phyloP scores from a whole-genome alignment of 2,888 invertebrate genomes.

The Lypha dubia region DNA sequence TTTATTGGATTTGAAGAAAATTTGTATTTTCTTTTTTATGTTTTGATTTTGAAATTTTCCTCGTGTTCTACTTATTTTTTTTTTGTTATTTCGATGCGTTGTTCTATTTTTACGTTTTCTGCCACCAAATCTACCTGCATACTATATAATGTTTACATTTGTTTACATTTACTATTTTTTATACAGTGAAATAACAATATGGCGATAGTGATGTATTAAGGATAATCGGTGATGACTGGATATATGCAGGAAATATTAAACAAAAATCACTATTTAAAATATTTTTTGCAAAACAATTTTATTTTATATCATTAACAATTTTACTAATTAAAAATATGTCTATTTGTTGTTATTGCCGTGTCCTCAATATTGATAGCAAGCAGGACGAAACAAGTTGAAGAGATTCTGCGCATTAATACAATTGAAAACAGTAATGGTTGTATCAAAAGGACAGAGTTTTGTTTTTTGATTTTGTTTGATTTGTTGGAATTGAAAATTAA shows the following conservation, averaged over 20 bases:
- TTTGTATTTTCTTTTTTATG: constrained; percentile 33
- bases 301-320: not conserved
- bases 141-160: not conserved
- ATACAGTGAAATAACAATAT: constrained; percentile 31
- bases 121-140: constrained; percentile 46
- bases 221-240: not conserved
- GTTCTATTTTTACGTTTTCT: constrained; percentile 36
- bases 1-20: not conserved
- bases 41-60: constrained; percentile 58
- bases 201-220: not conserved
- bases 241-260: not conserved
- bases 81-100: constrained; percentile 35
- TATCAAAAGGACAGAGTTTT: not conserved
- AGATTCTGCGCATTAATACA: constrained; percentile 4
- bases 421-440: not conserved
- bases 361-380: not conserved
- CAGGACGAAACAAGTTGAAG: not conserved
- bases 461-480: no score
- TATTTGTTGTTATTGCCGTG: not conserved
- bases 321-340: not conserved
- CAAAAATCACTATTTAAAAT: not conserved
- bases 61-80: constrained; percentile 30
- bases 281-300: not conserved
- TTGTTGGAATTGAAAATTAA: no score
- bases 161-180: constrained; percentile 47